Base-by-base conservation (phyloP, 2,113 vertebrate genomes). In the Coracopsis vasa region DNA sequence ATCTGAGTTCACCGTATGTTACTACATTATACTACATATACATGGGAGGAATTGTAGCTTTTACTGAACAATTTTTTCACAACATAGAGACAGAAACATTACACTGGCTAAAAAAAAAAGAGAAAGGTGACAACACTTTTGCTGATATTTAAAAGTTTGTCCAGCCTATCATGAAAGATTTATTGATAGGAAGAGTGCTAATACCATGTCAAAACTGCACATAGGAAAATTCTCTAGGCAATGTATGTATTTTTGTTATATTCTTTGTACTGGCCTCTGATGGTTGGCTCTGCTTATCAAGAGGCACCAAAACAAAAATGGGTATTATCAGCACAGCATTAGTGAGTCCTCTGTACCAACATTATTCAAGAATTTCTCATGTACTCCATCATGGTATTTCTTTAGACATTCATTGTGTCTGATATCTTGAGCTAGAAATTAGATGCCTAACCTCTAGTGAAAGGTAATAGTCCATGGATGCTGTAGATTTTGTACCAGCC, bases 401-500 rank as follows among this genome's bases (percentile, higher is more conserved):
- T 88, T 54, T 88, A 80, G 86, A 20, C 14, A 58, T 86, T 79
- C 56, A 42, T 74, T 80, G 37, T 69, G 41, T 56, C 71, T 88
- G 33, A 51, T 83, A 86, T 74, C 56, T 93, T 80, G 35, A 93
- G 47, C 64, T 84, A 88, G 75, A 96, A 93, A 94, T 95, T 44
- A 90, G 90, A 83, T 88, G 82, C 75, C 60, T 80, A 74, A 64
- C 19, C 25, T 44, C 54, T 73, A 90, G 54, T 27, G 42, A 83
- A 71, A 95, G 64, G 45, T 72, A 90, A 70, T 33, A 78, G 64
- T 31, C 84, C 80, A 56, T 74, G 35, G 27, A 47, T 47, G 41
- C 56, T 48, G 86, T 88, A 74, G 61, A 11, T 87, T 89, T 81
- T 65, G 53, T 70, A 80, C 6, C 3, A 28, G 54, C 27, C 9